Conservation (phyloP, 2,888 invertebrate species). For the Laspeyria flexula region DNA sequence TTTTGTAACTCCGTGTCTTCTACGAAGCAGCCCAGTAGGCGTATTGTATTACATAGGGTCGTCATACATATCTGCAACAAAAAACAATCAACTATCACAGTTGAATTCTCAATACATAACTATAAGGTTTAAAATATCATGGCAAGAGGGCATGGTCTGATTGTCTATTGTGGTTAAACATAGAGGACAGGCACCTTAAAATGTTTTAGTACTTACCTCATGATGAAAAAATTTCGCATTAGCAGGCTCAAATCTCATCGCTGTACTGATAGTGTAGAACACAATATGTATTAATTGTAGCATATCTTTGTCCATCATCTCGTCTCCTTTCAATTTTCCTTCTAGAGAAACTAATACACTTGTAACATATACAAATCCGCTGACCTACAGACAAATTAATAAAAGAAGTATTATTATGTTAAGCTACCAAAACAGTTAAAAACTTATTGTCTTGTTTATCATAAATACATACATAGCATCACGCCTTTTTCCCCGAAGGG, state of each 20-base stretch:
- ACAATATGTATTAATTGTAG: constrained; percentile 93
- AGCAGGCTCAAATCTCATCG: constrained; percentile 99
- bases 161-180: too few species aligned
- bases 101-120: too few species aligned
- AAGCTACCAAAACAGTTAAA: too few species aligned
- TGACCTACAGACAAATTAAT: constrained; percentile 82
- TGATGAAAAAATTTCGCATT: constrained; percentile 99
- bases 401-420: not conserved
- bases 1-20: constrained; percentile 77
- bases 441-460: too few species aligned
- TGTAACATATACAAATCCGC: constrained; percentile 99
- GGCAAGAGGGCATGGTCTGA: too few species aligned
- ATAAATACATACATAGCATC: too few species aligned
- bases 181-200: too few species aligned
- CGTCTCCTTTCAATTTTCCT: constrained; percentile 88
- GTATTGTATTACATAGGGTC: constrained; percentile 96
- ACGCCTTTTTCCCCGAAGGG: too few species aligned
- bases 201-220: constrained; percentile 86
- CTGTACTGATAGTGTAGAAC: constrained; percentile 97
- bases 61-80: constrained; percentile 94
- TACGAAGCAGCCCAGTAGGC: constrained; percentile 96
- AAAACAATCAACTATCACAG: too few species aligned
- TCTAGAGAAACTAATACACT: constrained; percentile 97
- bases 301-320: constrained; percentile 86
- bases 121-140: too few species aligned